phyloP scores from a whole-genome alignment of 2,797 vertebrate species.

The Ceyx erithaca region DNA sequence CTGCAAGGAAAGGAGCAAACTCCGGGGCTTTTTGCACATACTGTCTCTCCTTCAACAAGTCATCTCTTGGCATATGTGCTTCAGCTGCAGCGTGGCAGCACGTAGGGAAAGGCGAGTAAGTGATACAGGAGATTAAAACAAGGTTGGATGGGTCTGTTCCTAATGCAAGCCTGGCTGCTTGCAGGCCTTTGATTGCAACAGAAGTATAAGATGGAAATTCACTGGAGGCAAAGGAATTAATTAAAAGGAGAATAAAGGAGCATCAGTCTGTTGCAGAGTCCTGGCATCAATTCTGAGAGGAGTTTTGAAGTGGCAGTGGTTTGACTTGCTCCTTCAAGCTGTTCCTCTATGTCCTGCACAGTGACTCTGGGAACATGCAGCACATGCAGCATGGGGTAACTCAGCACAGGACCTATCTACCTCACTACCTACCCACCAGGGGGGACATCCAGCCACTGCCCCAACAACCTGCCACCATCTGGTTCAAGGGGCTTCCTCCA shows the following conservation, averaged over 20 bases:
- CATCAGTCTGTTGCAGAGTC: conserved; percentile 40
- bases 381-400: fast-evolving
- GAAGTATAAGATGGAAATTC: conserved; percentile 34
- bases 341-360: neutral
- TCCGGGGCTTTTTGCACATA: neutral
- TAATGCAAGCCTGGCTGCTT: conserved; percentile 2
- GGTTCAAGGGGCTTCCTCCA: neutral
- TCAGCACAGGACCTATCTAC: neutral
- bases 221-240: conserved; percentile 62
- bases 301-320: conserved; percentile 45
- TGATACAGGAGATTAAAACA: conserved; percentile 8
- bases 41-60: neutral
- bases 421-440: neutral
- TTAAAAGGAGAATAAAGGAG: conserved; percentile 65
- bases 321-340: neutral
- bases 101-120: neutral
- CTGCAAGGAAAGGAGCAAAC: neutral
- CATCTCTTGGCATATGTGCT: neutral
- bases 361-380: neutral
- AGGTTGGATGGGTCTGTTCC: conserved; percentile 32
- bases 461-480: neutral
- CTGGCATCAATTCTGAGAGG: conserved; percentile 41
- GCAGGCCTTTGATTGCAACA: conserved; percentile 27
- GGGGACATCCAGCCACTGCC: neutral
- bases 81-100: neutral